Evolutionary conservation across 2,113 vertebrate genomes (phyloP).

Genomic region (Vulpes ferrilata): DNA sequence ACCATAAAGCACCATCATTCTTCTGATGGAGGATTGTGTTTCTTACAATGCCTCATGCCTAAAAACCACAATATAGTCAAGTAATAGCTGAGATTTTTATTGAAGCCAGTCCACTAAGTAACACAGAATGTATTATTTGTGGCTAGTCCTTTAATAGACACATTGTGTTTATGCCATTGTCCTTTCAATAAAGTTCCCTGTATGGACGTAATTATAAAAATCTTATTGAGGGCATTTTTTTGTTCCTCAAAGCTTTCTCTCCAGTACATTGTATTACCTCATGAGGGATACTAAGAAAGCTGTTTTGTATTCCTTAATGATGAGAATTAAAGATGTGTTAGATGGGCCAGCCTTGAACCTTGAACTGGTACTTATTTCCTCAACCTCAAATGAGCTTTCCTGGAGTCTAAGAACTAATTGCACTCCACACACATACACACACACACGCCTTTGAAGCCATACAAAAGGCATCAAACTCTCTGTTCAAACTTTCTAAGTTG

Average conservation of each 20-base stretch:
- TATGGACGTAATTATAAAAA: not conserved
- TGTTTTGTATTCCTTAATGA: not conserved
- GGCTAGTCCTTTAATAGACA: not conserved
- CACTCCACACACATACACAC: not conserved
- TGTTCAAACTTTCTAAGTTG: not conserved
- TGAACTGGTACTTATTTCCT: not conserved
- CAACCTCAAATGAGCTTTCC: slow-evolving; percentile 15
- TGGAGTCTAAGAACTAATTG: not conserved
- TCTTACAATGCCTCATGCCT: not conserved
- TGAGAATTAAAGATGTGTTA: slow-evolving; percentile 40
- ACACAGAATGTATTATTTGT: not conserved
- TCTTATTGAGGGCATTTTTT: not conserved
- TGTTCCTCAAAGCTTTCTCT: not conserved
- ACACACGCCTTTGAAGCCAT: not conserved
- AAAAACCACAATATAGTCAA: not conserved
- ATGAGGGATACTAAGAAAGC: not conserved
- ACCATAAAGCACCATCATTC: not conserved
- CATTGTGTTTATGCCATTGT: not conserved
- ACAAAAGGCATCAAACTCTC: not conserved
- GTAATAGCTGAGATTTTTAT: not conserved
- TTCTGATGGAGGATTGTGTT: not conserved
- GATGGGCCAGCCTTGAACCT: not conserved
- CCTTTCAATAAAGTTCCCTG: not conserved
- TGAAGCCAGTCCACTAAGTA: not conserved
- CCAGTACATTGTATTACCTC: not conserved